Evolutionary conservation across 2,888 invertebrate species (phyloP).

Genomic region (Lasioglossum calceatum): DNA sequence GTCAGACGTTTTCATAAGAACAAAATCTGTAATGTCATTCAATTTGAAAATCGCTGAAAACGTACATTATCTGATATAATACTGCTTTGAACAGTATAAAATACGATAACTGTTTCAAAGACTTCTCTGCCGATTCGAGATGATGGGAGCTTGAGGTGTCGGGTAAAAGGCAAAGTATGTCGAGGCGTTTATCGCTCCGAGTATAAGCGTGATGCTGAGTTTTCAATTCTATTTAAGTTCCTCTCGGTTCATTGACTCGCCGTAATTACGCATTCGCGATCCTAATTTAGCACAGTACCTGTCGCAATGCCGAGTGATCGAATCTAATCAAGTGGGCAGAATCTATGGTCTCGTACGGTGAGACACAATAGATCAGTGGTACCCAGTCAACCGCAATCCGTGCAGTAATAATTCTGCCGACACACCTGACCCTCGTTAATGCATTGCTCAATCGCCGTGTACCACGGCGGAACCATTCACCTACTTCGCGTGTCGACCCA

Average conservation of each 20-base stretch:
- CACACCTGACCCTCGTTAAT: slow-evolving; percentile 73
- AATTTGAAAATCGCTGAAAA: not conserved
- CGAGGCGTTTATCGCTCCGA: not conserved
- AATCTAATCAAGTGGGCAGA: slow-evolving; percentile 65
- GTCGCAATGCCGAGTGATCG: slow-evolving; percentile 53
- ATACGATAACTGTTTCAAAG: not conserved
- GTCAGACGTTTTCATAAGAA: not conserved
- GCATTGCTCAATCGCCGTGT: slow-evolving; percentile 66
- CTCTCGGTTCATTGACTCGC: slow-evolving; percentile 25
- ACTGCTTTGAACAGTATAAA: not conserved
- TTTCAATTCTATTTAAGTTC: slow-evolving; percentile 20
- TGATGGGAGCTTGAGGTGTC: not conserved
- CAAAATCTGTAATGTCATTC: not conserved
- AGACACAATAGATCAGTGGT: slow-evolving; percentile 57
- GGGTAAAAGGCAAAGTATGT: not conserved
- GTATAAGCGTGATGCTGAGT: not conserved
- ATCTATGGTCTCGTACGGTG: slow-evolving; percentile 52
- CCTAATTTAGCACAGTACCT: slow-evolving; percentile 60
- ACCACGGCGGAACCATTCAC: slow-evolving; percentile 63
- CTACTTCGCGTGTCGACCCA: slow-evolving; percentile 64
- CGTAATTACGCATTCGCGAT: slow-evolving; percentile 30
- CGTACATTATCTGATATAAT: not conserved
- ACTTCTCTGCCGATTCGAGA: not conserved
- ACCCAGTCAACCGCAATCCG: slow-evolving; percentile 47
- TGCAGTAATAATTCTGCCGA: slow-evolving; percentile 65